Base-by-base conservation (phyloP, 2,797 vertebrate species). In the Eupleurogrammus muticus region DNA sequence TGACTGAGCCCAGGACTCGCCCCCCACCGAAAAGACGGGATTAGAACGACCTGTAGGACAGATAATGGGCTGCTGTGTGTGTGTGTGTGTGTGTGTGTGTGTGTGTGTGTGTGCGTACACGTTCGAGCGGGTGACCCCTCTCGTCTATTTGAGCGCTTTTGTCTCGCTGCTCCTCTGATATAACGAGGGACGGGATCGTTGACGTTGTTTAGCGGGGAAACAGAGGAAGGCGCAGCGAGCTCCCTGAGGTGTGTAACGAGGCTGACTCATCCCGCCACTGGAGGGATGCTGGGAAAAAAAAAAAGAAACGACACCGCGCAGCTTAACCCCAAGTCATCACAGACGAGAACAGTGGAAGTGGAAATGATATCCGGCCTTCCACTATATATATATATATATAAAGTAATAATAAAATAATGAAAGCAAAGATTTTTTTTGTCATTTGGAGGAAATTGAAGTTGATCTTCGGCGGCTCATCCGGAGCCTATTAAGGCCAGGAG, bases 211-310 rank as follows among this genome's bases (percentile, higher is more conserved):
- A 75, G 84, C 51, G 49, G 82, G 56, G 82, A 85, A 81, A 23
- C 71, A 79, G 73, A 28, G 28, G 6, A 83, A 72, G 80, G 71
- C 79, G 80, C 72, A 80, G 72, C 46, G 28, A 75, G 86, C 72
- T 87, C 71, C 78, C 73, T 48, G 86, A 89, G 85, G 84, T 85
- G 87, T 83, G 83, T 82, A 85, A 92, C 77, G 65, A 90, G 86
- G 84, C 87, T 92, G 92, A 93, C 80, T 93, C 92, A 92, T 89
- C 88, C 86, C 72, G 19, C 52, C 82, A 57, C 68, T 70, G 77
- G 80, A 79, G 74, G 73, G 77, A 86, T 48, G 38, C 62, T 82
- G 83, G 28, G 50, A 69, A 73, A 79, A 74, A 80, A 16, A 6
- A 28, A 69, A 73, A 79, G 73, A 80, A 16, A 6, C 3, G 46